Evolutionary conservation across 2,797 vertebrate genomes (phyloP).

Genomic region (Catharus ustulatus): DNA sequence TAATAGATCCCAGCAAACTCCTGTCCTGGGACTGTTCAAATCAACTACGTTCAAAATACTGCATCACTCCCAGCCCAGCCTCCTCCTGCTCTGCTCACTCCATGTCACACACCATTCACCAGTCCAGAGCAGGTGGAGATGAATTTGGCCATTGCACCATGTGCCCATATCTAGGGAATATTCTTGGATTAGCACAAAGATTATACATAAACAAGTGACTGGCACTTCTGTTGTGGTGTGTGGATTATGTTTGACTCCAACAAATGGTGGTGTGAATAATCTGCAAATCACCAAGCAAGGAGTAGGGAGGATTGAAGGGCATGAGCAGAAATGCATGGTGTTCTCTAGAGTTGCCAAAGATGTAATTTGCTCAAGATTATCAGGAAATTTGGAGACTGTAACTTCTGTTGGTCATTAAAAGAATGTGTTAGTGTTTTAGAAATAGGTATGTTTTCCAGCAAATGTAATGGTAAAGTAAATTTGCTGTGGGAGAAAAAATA

Average conservation of each 20-base stretch:
- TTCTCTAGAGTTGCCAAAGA: not conserved
- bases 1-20: slow-evolving; percentile 16
- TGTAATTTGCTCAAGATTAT: not conserved
- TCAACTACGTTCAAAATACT: not conserved
- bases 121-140: not conserved
- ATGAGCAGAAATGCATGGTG: not conserved
- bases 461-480: not conserved
- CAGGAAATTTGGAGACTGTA: not conserved
- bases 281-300: not conserved
- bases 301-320: not conserved
- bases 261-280: not conserved
- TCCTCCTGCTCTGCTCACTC: not conserved
- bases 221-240: not conserved
- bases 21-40: not conserved
- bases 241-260: not conserved
- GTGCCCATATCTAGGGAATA: not conserved
- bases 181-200: not conserved
- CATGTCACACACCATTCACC: rapidly evolving
- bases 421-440: not conserved
- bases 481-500: not conserved
- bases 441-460: not conserved
- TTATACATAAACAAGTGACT: not conserved
- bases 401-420: not conserved
- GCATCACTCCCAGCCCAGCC: rapidly evolving
- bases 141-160: not conserved